Evolutionary conservation across 1,140 invertebrate species (phyloP), one percentile per base, ranked within the genome.

Genomic region (Nomia melanderi): DNA sequence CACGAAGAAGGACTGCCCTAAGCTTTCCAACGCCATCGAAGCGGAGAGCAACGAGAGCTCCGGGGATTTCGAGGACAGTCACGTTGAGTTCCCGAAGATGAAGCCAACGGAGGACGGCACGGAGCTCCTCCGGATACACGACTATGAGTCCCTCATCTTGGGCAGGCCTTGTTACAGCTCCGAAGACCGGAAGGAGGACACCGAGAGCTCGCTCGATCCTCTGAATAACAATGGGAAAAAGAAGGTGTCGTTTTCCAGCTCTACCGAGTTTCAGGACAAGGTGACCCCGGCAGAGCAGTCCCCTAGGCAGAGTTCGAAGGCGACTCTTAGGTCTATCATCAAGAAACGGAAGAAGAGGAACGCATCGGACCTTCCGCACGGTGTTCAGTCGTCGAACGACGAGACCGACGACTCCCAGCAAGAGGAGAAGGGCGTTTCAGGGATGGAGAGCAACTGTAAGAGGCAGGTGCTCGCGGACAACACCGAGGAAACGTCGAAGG

Each of bases 201-300:
- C 59, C 7, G 70, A 44, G 1, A 33, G 7, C 41, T 33, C 29
- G n/a, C 41, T 2, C 36, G 73, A 27, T 47, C 50, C 9, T 1
- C 1, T 23, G 20, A 73, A 72, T 2, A 69, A 36, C 17, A 7
- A 36, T n/a, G 41, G 17, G 1, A 84, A 81, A 69, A 88, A 88
- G 54, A 87, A 80, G 29, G 87, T 88, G 0, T 87, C 87, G 0
- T 88, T 87, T 14, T 85, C 60, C 9, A 79, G 47, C 20, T n/a
- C 31, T n/a, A 50, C 8, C 41, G n/a, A 39, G 0, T 7, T n/a
- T 4, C 44, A 71, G 11, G 33, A 31, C 9, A 74, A 57, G 27
- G 17, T 12, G 12, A 56, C 66, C 14, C 20, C 9, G 33, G 39
- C 20, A 11, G 2, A 27, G 14, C 25, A 12, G 8, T 4, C n/a